Conservation (phyloP, 2,888 invertebrate species). For the Clusia tigrina region DNA sequence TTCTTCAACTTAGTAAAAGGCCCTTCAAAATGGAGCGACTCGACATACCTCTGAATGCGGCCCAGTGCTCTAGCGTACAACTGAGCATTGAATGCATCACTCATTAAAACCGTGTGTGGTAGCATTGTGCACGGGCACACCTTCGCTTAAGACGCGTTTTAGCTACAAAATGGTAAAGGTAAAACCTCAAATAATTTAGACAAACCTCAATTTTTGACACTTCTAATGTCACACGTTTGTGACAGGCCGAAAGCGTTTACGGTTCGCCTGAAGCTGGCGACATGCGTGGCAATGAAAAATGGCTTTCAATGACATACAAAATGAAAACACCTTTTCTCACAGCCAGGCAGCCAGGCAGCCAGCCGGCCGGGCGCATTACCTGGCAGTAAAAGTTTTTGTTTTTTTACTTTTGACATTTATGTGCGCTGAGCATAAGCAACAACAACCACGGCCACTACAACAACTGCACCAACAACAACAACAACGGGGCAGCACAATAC, state of each 20-base stretch:
- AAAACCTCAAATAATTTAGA: slow-evolving; percentile 11
- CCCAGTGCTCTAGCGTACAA: too few relatives aligned
- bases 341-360: background rate
- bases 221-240: slow-evolving; percentile 23
- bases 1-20: too few relatives aligned
- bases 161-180: background rate
- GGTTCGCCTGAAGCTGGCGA: too few relatives aligned
- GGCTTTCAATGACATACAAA: background rate
- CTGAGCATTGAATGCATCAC: too few relatives aligned
- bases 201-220: slow-evolving; percentile 28
- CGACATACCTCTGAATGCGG: too few relatives aligned
- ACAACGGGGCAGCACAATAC: slow-evolving; percentile 13
- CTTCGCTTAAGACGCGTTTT: too few relatives aligned
- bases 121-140: slow-evolving; percentile 1
- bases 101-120: too few relatives aligned
- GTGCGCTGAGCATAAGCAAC: slow-evolving; percentile 12
- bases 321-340: background rate
- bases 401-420: slow-evolving; percentile 18
- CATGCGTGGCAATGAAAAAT: background rate
- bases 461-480: slow-evolving; percentile 12
- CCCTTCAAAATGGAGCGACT: too few relatives aligned
- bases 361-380: too few relatives aligned
- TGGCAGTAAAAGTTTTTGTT: too few relatives aligned
- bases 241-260: too few relatives aligned
- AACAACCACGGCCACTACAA: slow-evolving; percentile 10